Base-by-base conservation (phyloP, 2,888 invertebrate genomes). In the Morpho helenor region DNA sequence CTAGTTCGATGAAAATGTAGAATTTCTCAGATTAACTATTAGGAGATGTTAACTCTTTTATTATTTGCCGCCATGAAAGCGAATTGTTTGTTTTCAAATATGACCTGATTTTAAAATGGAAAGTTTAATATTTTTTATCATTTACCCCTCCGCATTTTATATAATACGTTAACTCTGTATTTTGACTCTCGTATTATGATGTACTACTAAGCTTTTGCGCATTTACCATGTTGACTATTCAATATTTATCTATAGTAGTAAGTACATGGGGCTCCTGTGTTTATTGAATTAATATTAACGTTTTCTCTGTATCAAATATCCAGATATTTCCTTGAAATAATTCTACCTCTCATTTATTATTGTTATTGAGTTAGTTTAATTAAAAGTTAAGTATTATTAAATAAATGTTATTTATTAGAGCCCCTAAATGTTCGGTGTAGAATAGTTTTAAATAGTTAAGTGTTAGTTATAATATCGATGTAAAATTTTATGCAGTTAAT, bases 181-280 rank as follows among this genome's bases (percentile, higher is more conserved):
- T 5, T 31, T 31, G 5, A 31, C 31, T 71, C 57, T 66, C 59
- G 59, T 67, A 69, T 59, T 61, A 67, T 62, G 63, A 70, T 65
- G 63, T 72, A 63, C 55, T 79, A 78, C 68, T 82, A 86, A 85
- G 87, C 87, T 87, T 88, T 84, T 87, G 82, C 75, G 82, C 84
- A 82, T 89, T 85, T 89, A 89, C 87, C 79, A 87, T 87, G 89
- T 90, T 90, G 86, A 88, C 82, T 88, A 87, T 83, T 87, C 74
- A 75, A 81, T 84, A 84, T 80, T 77, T 66, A 66, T 77, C 72
- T 77, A 72, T 74, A 74, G 66, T 68, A 68, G 61, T 76, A 77
- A 77, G 71, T 61, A 60, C 68, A 49, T 65, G 75, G 70, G 75
- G 74, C 74, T 80, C 71, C 68, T 68, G 63, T 71, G 66, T 62